Base-by-base conservation (phyloP, 2,113 vertebrate species). In the Dicentrarchus labrax region DNA sequence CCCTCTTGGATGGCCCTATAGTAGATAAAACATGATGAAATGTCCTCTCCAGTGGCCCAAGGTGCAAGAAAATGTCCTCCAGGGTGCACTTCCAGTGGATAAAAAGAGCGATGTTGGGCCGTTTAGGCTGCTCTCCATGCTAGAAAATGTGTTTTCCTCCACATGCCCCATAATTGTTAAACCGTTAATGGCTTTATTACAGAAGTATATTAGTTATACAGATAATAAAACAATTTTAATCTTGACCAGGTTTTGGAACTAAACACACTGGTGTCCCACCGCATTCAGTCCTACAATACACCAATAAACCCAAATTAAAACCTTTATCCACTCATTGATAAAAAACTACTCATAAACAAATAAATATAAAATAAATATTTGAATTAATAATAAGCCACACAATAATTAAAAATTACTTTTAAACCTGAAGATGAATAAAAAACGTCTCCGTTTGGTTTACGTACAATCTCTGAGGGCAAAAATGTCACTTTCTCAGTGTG, bases 291-390 rank as follows among this genome's bases (percentile, higher is more conserved):
- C 38, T 72, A 10, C 36, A 3, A 17, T 6, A 48, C 36, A 6
- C 30, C 30, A 30, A 30, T 21, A 53, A 61, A 47, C 41, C 41
- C 15, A 17, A 30, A 30, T 30, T 30, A 30, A 30, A 30, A 30
- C 30, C 30, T 30, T 30, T 30, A 30, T 30, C 30, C 30, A 30
- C 30, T 30, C 30, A 30, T 30, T 30, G 30, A 30, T 30, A 41
- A 41, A 56, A 2, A 57, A 51, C 30, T 59, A 4, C 6, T 57
- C 10, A 8, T 38, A 53, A 62, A 47, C 39, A 75, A 67, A 72
- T 75, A 72, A 54, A 69, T 43, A 78, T 24, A 12, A 15, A 72
- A 68, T 62, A 79, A 57, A 82, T 36, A 74, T 19, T 38, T 64
- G 24, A 56, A 66, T 73, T 10, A 51, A 17, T 16, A n/a, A 36